These are phyloP conservation scores for Lasiurus cinereus DNA, from an alignment of 2,113 vertebrate species.

Conservation along the genomic window DNA sequence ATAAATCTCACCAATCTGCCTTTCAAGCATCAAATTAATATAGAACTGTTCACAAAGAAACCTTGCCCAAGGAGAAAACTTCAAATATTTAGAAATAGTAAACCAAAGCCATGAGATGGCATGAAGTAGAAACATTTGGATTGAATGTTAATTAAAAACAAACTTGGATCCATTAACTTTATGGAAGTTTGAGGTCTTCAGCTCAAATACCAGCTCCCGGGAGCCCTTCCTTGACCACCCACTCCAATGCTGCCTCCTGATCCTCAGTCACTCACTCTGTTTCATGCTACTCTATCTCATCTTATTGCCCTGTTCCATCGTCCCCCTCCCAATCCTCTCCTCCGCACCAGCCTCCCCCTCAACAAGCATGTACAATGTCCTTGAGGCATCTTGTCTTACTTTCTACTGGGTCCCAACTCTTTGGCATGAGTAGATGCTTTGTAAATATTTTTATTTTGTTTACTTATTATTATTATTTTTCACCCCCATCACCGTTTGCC, in stretches of 20 bases:
- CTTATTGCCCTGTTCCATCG: neutral
- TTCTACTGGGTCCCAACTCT: neutral
- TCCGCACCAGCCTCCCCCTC: no score
- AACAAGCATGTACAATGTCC: neutral
- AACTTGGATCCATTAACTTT: neutral
- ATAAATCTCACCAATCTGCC: neutral
- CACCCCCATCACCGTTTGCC: neutral
- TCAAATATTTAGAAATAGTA: slow-evolving; percentile 52
- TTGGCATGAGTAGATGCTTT: neutral
- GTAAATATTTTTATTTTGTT: neutral
- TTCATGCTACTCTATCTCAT: neutral
- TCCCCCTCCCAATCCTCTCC: no score
- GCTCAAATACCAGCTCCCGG: neutral
- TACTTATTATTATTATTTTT: neutral
- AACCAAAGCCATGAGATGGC: slow-evolving; percentile 18
- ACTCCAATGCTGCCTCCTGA: neutral
- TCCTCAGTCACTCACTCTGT: neutral
- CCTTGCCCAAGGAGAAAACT: neutral
- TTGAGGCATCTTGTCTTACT: neutral
- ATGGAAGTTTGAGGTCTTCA: neutral
- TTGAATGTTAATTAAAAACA: neutral
- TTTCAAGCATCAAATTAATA: slow-evolving; percentile 40
- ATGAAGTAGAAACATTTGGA: slow-evolving; percentile 1
- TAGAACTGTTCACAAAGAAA: slow-evolving; percentile 1
- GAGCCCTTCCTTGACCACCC: neutral